phyloP scores from a whole-genome alignment of 2,888 invertebrate genomes.

The Apotomis capreana region DNA sequence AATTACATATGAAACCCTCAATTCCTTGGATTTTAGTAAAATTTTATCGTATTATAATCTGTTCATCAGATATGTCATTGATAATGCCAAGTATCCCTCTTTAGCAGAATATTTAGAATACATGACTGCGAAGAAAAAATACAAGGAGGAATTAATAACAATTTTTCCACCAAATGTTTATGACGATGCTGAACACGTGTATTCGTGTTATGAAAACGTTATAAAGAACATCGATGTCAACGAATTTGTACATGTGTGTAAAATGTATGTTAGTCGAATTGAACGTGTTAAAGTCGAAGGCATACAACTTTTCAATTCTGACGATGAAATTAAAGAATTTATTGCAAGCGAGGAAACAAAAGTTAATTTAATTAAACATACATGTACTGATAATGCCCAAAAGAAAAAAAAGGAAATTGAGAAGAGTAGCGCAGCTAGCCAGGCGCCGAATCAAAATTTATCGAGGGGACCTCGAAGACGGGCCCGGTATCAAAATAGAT shows the following conservation, averaged over 20 bases:
- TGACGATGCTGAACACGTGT: slow-evolving; percentile 20
- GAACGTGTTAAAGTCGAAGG: slow-evolving; percentile 50
- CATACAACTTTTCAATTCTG: slow-evolving; percentile 43
- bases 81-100: slow-evolving; percentile 43
- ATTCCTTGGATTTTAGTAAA: slow-evolving; percentile 48
- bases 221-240: slow-evolving; percentile 41
- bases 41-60: slow-evolving; percentile 46
- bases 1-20: slow-evolving; percentile 44
- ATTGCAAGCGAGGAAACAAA: background rate
- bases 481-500: no score
- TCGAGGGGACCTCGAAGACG: no score
- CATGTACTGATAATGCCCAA: no score
- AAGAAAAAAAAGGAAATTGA: no score
- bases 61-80: slow-evolving; percentile 44
- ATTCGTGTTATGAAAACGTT: slow-evolving; percentile 42
- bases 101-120: slow-evolving; percentile 44
- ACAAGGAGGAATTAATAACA: slow-evolving; percentile 43
- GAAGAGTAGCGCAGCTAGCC: no score
- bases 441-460: no score
- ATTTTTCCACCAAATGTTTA: slow-evolving; percentile 45
- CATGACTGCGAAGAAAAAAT: slow-evolving; percentile 45
- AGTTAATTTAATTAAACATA: background rate
- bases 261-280: slow-evolving; percentile 42
- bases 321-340: slow-evolving; percentile 17
- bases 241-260: slow-evolving; percentile 44